Conservation (phyloP, 2,888 invertebrate species). For the Euzophera pinguis region DNA sequence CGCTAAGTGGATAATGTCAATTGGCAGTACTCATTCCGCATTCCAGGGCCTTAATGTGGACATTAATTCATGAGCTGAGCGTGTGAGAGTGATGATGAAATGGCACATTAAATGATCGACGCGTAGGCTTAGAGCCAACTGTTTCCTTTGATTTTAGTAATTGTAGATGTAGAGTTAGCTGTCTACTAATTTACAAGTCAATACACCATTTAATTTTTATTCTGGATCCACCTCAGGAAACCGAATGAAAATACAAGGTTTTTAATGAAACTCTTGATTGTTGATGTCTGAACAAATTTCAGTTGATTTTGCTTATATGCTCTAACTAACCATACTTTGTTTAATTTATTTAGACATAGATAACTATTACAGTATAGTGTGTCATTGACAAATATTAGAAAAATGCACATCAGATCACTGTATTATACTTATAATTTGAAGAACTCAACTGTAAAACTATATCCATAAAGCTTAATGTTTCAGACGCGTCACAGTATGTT, state of each 20-base stretch:
- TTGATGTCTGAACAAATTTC: no score
- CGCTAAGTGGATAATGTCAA: conserved; percentile 75
- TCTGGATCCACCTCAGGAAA: no score
- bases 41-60: conserved; percentile 66
- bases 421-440: no score
- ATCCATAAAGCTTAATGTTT: not conserved
- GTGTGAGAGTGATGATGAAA: conserved; percentile 28
- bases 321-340: no score
- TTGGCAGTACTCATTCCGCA: conserved; percentile 70
- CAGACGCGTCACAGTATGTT: not conserved
- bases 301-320: no score
- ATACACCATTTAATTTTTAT: no score
- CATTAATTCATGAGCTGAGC: conserved; percentile 54
- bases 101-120: conserved; percentile 22
- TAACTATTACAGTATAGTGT: not conserved
- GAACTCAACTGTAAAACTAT: not conserved
- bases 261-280: no score
- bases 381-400: conserved; percentile 6
- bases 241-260: no score
- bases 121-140: conserved; percentile 15
- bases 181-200: no score
- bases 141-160: not conserved
- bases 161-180: no score
- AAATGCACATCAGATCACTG: not conserved
- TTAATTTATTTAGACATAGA: no score